These are phyloP conservation scores for Drosophila equinoxialis DNA, from an alignment of 1,140 invertebrate genomes.

Conservation along the genomic window DNA sequence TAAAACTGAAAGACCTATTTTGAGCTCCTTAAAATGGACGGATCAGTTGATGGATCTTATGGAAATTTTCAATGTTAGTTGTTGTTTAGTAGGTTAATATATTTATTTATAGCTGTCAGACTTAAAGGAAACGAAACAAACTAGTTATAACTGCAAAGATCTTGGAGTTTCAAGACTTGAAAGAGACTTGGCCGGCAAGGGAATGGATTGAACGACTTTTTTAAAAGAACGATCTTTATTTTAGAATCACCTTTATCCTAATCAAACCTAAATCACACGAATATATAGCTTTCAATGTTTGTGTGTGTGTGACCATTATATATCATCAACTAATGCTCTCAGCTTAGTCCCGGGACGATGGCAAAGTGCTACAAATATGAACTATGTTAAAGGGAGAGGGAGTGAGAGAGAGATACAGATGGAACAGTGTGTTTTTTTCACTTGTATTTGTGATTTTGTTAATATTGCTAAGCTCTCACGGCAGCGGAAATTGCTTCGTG, in stretches of 20 bases:
- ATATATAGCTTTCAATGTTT: not conserved
- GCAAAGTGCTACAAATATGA: conserved; percentile 62
- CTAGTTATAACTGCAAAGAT: no score
- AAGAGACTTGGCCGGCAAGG: no score
- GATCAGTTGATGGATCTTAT: no score
- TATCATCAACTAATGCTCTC: conserved; percentile 37
- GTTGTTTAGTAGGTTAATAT: no score
- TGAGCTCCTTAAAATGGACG: no score
- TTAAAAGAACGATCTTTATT: not conserved
- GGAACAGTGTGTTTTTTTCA: not conserved
- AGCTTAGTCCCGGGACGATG: conserved; percentile 50
- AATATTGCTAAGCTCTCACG: conserved; percentile 79
- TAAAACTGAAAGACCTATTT: no score
- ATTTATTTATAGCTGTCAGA: no score
- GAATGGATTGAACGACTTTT: no score
- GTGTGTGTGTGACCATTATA: not conserved
- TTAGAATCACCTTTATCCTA: conserved; percentile 26
- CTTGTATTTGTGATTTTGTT: conserved; percentile 33
- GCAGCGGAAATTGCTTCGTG: conserved; percentile 78
- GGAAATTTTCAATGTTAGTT: no score
- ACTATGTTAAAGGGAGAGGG: conserved; percentile 17
- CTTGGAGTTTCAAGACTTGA: no score
- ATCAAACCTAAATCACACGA: conserved; percentile 54
- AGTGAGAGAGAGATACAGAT: not conserved
- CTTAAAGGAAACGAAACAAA: no score